phyloP scores from a whole-genome alignment of 2,888 invertebrate species.

The Frankliniella intonsa region DNA sequence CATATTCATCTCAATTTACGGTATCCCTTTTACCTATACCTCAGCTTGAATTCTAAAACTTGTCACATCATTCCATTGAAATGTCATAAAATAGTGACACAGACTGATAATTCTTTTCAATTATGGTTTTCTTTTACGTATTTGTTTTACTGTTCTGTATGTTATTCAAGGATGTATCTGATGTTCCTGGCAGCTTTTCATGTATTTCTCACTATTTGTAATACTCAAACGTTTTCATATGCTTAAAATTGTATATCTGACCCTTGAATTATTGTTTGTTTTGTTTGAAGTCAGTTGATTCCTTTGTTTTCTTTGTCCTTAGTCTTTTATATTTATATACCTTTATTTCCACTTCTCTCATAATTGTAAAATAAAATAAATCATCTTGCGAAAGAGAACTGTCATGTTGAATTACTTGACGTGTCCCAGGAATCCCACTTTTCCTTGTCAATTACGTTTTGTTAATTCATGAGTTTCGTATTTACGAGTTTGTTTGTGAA shows the following conservation, averaged over 20 bases:
- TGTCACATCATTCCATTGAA: background rate
- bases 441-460: too few species aligned
- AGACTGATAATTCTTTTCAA: background rate
- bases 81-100: background rate
- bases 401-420: too few species aligned
- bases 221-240: too few species aligned
- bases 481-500: too few species aligned
- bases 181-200: background rate
- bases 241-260: background rate
- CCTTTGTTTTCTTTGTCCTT: background rate
- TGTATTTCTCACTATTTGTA: background rate
- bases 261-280: constrained; percentile 1
- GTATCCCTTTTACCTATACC: background rate
- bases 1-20: background rate
- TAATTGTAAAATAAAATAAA: background rate
- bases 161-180: too few species aligned
- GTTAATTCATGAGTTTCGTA: too few species aligned
- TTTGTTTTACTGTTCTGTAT: background rate
- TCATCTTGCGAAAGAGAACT: background rate
- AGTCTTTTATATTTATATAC: constrained; percentile 21
- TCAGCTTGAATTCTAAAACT: background rate
- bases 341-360: constrained; percentile 10
- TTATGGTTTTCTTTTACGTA: too few species aligned
- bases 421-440: too few species aligned
- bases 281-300: constrained; percentile 20